Percentiles rank a stretch among this genome's conserved stretches.
Evolutionary conservation across 2,113 vertebrate species (phyloP).

Genomic region (Ailurus styani): DNA sequence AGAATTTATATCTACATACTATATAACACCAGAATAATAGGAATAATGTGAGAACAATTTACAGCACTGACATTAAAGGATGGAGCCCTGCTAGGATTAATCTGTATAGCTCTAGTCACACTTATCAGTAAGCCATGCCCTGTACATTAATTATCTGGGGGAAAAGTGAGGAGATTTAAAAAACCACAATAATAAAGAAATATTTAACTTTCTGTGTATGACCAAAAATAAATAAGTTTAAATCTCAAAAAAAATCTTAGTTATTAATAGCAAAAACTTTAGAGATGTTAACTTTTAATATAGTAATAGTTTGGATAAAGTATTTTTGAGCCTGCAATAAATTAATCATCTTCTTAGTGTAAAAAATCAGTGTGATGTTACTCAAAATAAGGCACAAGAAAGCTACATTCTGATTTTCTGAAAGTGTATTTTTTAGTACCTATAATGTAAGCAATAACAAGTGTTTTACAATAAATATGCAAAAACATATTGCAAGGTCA

Average conservation of each 20-base stretch:
- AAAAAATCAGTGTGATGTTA: background rate
- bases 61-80: slow-evolving; percentile 32
- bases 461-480: slow-evolving; percentile 46
- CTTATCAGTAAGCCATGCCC: slow-evolving; percentile 10
- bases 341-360: slow-evolving; percentile 22
- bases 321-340: background rate
- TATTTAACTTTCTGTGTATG: background rate
- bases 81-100: slow-evolving; percentile 22
- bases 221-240: slow-evolving; percentile 34
- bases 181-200: background rate
- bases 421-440: background rate
- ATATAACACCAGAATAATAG: background rate
- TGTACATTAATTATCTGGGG: slow-evolving; percentile 21
- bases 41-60: slow-evolving; percentile 51
- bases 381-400: slow-evolving; percentile 10
- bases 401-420: slow-evolving; percentile 25
- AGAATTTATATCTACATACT: slow-evolving; percentile 3
- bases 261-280: background rate
- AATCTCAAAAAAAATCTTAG: slow-evolving; percentile 4
- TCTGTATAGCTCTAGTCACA: slow-evolving; percentile 43
- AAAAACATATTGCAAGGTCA: background rate
- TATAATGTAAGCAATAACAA: slow-evolving; percentile 1
- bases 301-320: background rate
- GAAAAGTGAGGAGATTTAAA: background rate
- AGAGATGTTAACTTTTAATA: slow-evolving; percentile 13